A percentile compares a stretch with the other conserved stretches of the same genome.
Evolutionary conservation across 2,113 vertebrate species (phyloP).

Genomic region (Ctenomys sociabilis): DNA sequence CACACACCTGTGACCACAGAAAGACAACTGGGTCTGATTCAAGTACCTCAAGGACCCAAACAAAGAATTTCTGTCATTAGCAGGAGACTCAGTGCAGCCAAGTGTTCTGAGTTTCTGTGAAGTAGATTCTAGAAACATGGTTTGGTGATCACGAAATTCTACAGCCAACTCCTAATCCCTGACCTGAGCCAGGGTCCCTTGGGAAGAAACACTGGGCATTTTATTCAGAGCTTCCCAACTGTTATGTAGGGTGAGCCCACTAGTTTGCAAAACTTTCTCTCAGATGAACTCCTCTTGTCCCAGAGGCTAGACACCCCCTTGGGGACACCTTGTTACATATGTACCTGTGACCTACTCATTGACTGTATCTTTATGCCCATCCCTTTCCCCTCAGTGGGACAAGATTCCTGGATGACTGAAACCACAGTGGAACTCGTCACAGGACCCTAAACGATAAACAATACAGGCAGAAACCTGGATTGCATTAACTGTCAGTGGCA

Average conservation of each 20-base stretch:
- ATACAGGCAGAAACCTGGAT: not conserved
- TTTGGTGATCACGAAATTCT: not conserved
- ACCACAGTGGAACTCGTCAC: not conserved
- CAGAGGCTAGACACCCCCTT: not conserved
- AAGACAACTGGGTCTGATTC: not conserved
- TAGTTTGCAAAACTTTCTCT: not conserved
- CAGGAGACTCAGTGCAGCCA: not conserved
- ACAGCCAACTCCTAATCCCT: not conserved
- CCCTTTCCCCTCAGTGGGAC: not conserved
- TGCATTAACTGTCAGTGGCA: not conserved
- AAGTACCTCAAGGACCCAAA: not conserved
- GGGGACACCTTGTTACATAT: not conserved
- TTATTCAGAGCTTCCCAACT: not conserved
- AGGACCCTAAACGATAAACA: not conserved
- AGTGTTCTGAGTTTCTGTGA: not conserved
- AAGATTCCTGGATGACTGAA: not conserved
- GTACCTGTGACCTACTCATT: not conserved
- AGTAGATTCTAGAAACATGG: not conserved
- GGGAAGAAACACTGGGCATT: not conserved
- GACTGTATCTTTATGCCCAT: not conserved
- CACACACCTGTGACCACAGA: not conserved
- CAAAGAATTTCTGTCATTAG: not conserved
- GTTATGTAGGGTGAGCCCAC: not conserved
- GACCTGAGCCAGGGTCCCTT: not conserved
- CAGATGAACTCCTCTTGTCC: not conserved